Evolutionary conservation across 2,113 vertebrate genomes (phyloP), one percentile per base, ranked within the genome.

Genomic region (Spilogale gracilis): DNA sequence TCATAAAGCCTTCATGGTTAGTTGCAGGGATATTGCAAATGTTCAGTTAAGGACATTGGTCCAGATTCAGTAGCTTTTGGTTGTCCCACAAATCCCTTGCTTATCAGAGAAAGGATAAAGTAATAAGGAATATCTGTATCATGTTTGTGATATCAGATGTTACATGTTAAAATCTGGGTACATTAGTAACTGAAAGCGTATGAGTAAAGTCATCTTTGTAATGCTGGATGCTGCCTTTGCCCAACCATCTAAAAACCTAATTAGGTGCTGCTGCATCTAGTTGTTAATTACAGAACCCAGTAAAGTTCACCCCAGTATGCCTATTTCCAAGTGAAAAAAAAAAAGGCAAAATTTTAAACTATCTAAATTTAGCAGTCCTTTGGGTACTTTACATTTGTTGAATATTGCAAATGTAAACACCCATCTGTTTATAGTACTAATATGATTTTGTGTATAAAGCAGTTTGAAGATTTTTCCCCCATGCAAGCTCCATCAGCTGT

Each of bases 371-470:
- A 98, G 43, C 69, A 94, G 96, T 98, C 81, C 97, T 97, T 86
- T 94, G 74, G 84, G 95, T 95, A 54, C 86, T 97, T 98, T 54
- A 27, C 67, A 90, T 82, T 91, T 98, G 95, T 97, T 98, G 86
- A 69, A 92, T 98, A 92, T 96, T 97, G 14, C 10, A 9, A 96
- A 96, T 96, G 90, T 97, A 98, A 98, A 98, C 96, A 88, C 80
- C 79, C 95, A 97, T 94, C 95, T 98, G 96, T 96, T 98, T 97
- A 97, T 98, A 94, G 30, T 86, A 74, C 85, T 97, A 96, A 96
- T 96, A 93, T 32, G 43, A 94, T 97, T 97, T 97, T 98, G 74
- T 58, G 3, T 92, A 97, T 81, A 50, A 97, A 96, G 48, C 25
- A 56, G 65, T 95, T 96, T 95, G 93, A 95, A 96, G 56, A 78